Base-by-base conservation (phyloP, 2,113 vertebrate species). In the Mesitornis unicolor region DNA sequence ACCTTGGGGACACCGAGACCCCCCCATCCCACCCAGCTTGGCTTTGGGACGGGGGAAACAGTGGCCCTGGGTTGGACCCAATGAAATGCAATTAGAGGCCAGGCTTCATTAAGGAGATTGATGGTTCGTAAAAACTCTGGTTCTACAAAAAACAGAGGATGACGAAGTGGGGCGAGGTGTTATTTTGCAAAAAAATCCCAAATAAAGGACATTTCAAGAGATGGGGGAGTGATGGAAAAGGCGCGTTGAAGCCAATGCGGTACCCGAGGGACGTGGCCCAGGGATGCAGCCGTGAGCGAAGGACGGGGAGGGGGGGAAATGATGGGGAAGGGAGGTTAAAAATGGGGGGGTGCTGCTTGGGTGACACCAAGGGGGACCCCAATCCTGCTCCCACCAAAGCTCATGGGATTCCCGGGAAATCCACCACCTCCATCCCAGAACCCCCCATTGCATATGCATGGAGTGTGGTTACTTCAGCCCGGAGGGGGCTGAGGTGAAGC, bases 191-290 rank as follows among this genome's bases (percentile, higher is more conserved):
- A 31, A 51, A 19, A 3, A 2, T 33, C 28, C 35, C 10, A 3
- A 6, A 8, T 2, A 17, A 42, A 0, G 3, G 26, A 5, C 31
- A 24, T 5, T 13, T 13, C 28, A 19, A 29, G 12, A 4, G 59
- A 16, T 3, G 11, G 47, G 26, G n/a, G 1, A 28, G 10, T 1
- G 28, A 43, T 20, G 48, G 10, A 33, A 31, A 35, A 31, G 2
- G 5, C 21, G 59, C 5, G 10, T 31, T 9, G 6, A 47, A 22
- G 48, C 17, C 43, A 16, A 19, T 0, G 10, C 0, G 8, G 45
- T 4, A 4, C 38, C 2, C 10, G 47, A 79, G 18, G 56, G 45
- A 38, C 13, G 2, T 0, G 0, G 12, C 2, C 43, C 90, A 35
- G 17, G 21, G 54, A 11, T 20, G 48, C 2, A 1, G 29, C 33